Conservation (phyloP, 2,888 invertebrate species). For the Nephrotoma appendiculata region DNA sequence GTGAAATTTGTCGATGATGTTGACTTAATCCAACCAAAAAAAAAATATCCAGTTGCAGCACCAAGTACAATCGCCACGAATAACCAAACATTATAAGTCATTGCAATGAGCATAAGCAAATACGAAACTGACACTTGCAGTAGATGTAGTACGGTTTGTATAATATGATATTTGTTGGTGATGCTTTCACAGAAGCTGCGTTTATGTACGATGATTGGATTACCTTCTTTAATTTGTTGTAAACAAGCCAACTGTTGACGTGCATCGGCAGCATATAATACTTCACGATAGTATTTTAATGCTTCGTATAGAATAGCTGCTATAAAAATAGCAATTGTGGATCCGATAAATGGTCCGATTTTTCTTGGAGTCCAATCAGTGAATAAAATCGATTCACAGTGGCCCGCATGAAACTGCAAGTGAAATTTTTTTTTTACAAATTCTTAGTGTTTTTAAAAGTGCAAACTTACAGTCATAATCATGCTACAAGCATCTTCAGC, state of each 20-base stretch:
- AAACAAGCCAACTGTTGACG: neutral
- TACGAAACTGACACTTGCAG: constrained; percentile 83
- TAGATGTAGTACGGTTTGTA: constrained; percentile 79
- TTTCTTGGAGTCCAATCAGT: constrained; percentile 66
- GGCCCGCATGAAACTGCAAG: constrained; percentile 63
- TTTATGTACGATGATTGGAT: neutral
- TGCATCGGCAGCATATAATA: constrained; percentile 32
- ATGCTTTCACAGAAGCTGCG: constrained; percentile 17
- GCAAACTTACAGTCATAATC: neutral
- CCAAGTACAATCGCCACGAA: constrained; percentile 80
- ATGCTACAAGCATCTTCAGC: neutral
- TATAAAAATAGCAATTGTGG: constrained; percentile 81
- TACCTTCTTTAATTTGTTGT: neutral
- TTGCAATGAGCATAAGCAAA: constrained; percentile 90
- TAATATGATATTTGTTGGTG: constrained; percentile 41
- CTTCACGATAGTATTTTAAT: constrained; percentile 53
- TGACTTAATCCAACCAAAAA: constrained; percentile 92
- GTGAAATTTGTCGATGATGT: constrained; percentile 78
- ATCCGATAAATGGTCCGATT: constrained; percentile 65
- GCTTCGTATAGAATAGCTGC: constrained; percentile 92
- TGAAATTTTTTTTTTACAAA: constrained; percentile 26
- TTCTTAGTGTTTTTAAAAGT: neutral
- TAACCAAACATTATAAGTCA: constrained; percentile 94
- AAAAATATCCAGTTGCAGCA: constrained; percentile 81
- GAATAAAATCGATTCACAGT: constrained; percentile 61